Base-by-base conservation (phyloP, 2,888 invertebrate genomes). In the Melinopterus prodromus region DNA sequence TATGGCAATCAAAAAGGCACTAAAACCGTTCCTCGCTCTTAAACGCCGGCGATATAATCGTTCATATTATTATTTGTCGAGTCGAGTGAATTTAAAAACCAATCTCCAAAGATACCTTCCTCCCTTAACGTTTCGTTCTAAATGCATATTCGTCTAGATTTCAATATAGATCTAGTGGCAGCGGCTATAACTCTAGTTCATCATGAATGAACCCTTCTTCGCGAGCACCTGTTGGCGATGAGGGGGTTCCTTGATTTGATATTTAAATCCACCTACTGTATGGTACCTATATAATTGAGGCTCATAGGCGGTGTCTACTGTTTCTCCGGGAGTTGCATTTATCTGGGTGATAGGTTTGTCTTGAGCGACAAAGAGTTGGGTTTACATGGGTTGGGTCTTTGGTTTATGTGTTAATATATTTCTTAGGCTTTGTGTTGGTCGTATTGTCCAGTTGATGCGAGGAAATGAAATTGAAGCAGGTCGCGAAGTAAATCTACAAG, bases 81-180 rank as follows among this genome's bases (percentile, higher is more conserved):
- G 53, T 9, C 9, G 53, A 53, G 26, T 15, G 75, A 15, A 36
- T 76, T 76, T 69, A 76, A 78, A 75, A 69, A 74, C 7, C 26
- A 15, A 35, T 36, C 38, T 38, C 37, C 53, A 12, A 76, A 78
- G 76, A 71, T n/a, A 53, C 26, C 35, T 15, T 70, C 80, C 81
- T 82, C 74, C 35, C 74, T 74, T 74, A 35, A 36, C 7, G 36
- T 74, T 74, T 74, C 74, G 74, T 81, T 84, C 77, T 83, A 83
- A 84, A 84, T 84, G 83, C 80, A 84, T 83, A 84, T 83, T 82
- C 80, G 78, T 84, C 80, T 80, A 85, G 85, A 85, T 85, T 85
- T 84, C 82, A 85, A 85, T 85, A 85, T 85, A 85, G 85, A 85
- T 85, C 81, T 78, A 81, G 26, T 35, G 71, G 80, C 76, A 69